phyloP scores from a whole-genome alignment of 2,113 vertebrate genomes.

The Isurus oxyrinchus region DNA sequence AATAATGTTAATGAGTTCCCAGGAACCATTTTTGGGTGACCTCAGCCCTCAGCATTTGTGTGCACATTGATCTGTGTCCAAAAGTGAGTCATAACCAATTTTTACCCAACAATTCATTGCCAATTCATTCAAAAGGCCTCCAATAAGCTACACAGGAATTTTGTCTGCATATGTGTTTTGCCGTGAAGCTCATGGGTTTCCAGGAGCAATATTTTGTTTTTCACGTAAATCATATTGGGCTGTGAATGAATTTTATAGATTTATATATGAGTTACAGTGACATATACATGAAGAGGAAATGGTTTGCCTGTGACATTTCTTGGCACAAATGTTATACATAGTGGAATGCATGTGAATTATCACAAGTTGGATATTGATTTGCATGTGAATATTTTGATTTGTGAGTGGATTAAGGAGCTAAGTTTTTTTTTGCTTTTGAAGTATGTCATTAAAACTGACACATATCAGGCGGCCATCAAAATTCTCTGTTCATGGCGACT shows the following conservation, averaged over 20 bases:
- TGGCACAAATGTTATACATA: neutral
- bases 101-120: neutral
- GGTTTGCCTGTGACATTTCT: neutral
- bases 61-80: neutral
- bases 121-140: neutral
- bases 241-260: neutral
- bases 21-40: neutral
- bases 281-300: neutral
- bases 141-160: neutral
- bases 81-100: neutral
- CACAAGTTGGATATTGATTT: neutral
- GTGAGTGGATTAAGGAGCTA: neutral
- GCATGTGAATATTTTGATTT: neutral
- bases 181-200: too few relatives aligned
- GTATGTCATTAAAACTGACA: neutral
- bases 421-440: neutral
- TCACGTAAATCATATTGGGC: neutral
- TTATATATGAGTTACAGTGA: neutral
- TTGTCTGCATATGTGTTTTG: neutral
- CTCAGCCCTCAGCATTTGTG: neutral
- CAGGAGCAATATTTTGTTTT: neutral
- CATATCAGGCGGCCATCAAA: neutral
- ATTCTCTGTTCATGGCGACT: neutral
- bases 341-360: neutral
- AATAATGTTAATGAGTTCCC: neutral